phyloP scores from a whole-genome alignment of 2,113 vertebrate genomes.

The Meleagris gallopavo region DNA sequence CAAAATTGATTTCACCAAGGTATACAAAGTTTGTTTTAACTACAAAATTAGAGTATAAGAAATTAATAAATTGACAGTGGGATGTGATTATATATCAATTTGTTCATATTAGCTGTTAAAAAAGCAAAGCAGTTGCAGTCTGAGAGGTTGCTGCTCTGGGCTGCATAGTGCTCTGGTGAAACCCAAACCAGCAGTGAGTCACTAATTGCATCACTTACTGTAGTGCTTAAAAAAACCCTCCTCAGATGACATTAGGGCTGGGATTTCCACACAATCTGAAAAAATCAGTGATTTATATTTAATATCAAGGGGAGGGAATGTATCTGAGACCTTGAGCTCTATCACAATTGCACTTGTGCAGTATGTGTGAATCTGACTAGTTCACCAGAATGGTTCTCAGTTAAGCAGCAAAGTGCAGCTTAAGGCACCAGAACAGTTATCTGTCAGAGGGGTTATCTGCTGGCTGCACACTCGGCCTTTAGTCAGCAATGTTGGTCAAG shows the following conservation, averaged over 20 bases:
- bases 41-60: neutral
- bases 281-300: neutral
- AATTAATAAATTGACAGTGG: neutral
- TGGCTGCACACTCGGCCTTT: neutral
- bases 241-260: neutral
- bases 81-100: neutral
- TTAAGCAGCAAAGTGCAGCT: neutral
- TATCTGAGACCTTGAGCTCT: neutral
- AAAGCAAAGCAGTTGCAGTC: neutral
- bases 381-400: neutral
- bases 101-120: neutral
- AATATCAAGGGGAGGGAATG: neutral
- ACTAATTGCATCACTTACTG: constrained; percentile 1
- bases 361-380: rapidly evolving
- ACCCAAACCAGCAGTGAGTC: constrained; percentile 1
- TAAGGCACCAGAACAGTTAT: neutral
- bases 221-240: neutral
- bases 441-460: neutral
- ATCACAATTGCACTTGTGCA: neutral
- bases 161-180: neutral
- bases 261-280: neutral
- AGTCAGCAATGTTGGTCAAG: neutral
- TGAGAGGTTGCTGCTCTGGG: neutral
- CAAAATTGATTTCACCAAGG: neutral
- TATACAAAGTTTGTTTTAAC: neutral